phyloP scores from a whole-genome alignment of 2,888 invertebrate species.

The Nemotelus pantherinus region DNA sequence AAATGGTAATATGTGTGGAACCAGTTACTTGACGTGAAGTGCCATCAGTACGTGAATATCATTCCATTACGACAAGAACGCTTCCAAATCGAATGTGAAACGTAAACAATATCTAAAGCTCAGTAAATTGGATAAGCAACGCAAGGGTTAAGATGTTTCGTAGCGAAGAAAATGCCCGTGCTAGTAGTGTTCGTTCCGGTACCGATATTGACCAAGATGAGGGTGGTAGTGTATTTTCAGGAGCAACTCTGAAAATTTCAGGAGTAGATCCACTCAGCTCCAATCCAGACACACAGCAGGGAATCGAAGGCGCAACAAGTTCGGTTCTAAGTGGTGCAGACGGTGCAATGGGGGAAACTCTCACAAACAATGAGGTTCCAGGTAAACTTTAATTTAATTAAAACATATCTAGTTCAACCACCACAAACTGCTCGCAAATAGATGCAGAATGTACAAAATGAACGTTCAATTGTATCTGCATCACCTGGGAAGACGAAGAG shows the following conservation, averaged over 20 bases:
- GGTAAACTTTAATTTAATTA: constrained; percentile 17
- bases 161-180: constrained; percentile 30
- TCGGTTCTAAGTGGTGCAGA: constrained; percentile 56
- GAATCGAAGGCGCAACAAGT: constrained; percentile 47
- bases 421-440: too few relatives aligned
- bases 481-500: too few relatives aligned
- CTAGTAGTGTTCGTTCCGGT: not conserved
- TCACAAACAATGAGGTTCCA: constrained; percentile 65
- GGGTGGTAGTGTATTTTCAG: constrained; percentile 62
- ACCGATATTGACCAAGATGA: constrained; percentile 59
- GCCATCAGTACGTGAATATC: not conserved
- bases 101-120: not conserved
- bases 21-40: constrained; percentile 11
- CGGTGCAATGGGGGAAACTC: constrained; percentile 59
- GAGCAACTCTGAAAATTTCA: constrained; percentile 58
- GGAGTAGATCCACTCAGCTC: constrained; percentile 45
- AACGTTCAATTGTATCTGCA: too few relatives aligned
- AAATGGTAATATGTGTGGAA: not conserved
- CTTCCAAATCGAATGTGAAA: not conserved
- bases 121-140: not conserved
- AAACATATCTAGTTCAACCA: not conserved
- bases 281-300: constrained; percentile 49
- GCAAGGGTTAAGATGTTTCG: constrained; percentile 33
- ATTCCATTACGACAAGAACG: not conserved
- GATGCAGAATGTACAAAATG: too few relatives aligned